Evolutionary conservation across 2,113 vertebrate species (phyloP).

Genomic region (Pan paniscus): DNA sequence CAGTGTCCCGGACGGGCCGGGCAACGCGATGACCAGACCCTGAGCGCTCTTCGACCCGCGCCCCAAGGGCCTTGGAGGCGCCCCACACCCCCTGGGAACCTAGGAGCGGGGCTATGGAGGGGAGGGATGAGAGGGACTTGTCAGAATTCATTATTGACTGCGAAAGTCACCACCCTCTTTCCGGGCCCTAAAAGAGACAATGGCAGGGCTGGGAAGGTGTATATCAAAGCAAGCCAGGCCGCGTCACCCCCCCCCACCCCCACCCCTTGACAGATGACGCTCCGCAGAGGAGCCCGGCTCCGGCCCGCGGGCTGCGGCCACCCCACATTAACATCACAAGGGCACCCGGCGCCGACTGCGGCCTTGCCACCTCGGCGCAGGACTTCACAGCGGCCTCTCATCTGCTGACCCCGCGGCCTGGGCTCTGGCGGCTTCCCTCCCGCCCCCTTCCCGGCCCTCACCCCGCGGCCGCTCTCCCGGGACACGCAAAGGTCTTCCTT

Average conservation of each 20-base stretch:
- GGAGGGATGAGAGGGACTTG: conserved; percentile 62
- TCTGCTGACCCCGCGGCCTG: conserved; percentile 68
- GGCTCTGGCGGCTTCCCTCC: conserved; percentile 8
- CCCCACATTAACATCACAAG: conserved; percentile 83
- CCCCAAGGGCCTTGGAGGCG: conserved; percentile 4
- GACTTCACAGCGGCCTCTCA: conserved; percentile 73
- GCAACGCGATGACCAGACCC: background rate
- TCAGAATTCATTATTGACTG: conserved; percentile 81
- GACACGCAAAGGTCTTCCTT: background rate
- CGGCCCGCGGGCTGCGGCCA: conserved; percentile 49
- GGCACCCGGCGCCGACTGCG: conserved; percentile 67
- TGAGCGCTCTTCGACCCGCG: background rate
- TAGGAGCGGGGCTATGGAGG: conserved; percentile 29
- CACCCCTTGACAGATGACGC: conserved; percentile 72
- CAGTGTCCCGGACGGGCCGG: background rate
- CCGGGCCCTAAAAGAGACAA: conserved; percentile 60
- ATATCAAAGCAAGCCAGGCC: conserved; percentile 78
- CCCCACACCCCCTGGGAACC: conserved; percentile 77
- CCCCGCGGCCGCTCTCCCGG: background rate
- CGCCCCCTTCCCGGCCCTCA: background rate
- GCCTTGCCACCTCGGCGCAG: conserved; percentile 66
- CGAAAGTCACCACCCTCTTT: conserved; percentile 68
- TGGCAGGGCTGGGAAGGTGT: conserved; percentile 72
- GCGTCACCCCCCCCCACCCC: background rate
- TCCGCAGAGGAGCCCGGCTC: conserved; percentile 53